Percentiles rank a stretch among this genome's conserved stretches.
Conservation (phyloP, 2,888 invertebrate species). For the Hemistola chrysoprasaria region DNA sequence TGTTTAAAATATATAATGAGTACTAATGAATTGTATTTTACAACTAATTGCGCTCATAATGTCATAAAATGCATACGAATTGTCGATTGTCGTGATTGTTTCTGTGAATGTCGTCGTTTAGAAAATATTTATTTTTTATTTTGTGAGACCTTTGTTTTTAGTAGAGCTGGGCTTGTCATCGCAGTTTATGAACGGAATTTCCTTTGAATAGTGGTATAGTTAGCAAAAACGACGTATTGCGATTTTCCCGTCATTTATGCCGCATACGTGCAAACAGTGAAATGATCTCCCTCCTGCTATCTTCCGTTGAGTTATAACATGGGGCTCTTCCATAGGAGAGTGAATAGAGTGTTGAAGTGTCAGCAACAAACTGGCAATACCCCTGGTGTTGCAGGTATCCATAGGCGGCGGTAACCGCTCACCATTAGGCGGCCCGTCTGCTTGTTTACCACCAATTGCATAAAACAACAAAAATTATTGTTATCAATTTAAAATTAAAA, state of each 20-base stretch:
- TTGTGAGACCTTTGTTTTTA: conserved; percentile 33
- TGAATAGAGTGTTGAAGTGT: too few relatives aligned
- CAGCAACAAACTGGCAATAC: too few relatives aligned
- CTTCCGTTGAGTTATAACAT: too few relatives aligned
- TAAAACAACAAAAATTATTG: too few relatives aligned
- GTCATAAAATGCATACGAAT: conserved; percentile 72
- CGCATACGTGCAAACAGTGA: too few relatives aligned
- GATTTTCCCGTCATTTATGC: neutral
- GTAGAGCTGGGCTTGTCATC: conserved; percentile 30
- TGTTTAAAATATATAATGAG: conserved; percentile 77
- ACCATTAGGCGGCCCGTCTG: too few relatives aligned
- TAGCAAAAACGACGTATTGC: conserved; percentile 21
- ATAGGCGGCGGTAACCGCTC: too few relatives aligned
- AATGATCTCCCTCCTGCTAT: too few relatives aligned
- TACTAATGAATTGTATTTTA: conserved; percentile 72
- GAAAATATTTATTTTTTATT: conserved; percentile 37
- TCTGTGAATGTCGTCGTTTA: conserved; percentile 43
- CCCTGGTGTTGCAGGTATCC: too few relatives aligned
- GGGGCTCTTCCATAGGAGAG: too few relatives aligned
- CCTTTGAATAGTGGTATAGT: conserved; percentile 37
- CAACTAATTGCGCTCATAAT: conserved; percentile 56
- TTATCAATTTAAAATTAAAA: too few relatives aligned
- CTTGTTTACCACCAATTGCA: too few relatives aligned
- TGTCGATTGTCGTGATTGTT: conserved; percentile 63
- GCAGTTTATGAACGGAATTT: conserved; percentile 54